Evolutionary conservation across 2,113 vertebrate genomes (phyloP), one percentile per base, ranked within the genome.

Genomic region (Periophthalmus modestus): DNA sequence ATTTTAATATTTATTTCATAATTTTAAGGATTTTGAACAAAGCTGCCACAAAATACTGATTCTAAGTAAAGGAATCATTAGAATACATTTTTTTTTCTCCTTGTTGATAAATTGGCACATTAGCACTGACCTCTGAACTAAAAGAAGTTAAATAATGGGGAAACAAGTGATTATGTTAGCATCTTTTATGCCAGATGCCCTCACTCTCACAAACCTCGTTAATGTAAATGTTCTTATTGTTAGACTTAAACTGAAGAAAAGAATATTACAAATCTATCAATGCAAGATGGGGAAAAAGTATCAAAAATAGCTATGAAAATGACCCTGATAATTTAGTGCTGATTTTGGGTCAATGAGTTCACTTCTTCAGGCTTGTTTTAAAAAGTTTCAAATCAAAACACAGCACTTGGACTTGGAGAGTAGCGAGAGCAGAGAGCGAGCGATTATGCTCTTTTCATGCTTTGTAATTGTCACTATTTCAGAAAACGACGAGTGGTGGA

Each of bases 281-380:
- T 19, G 52, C 52, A 55, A 57, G 23, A 28, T 28, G 57, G 23
- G 15, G 55, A 33, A 43, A 71, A 74, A 78, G 65, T 47, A 58
- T 7, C 67, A 82, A 85, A 87, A 87, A 85, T 77, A 82, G 54
- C 71, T 61, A 0, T 61, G 50, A 72, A 79, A 75, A 78, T 13
- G 21, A 73, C 79, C 81, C 72, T 63, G 16, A 79, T 77, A 79
- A 79, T 65, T 80, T 68, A 58, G 34, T 62, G 59, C 83, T 87
- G 72, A 79, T 88, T 58, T 79, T 78, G 74, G 77, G 81, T 89
- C 84, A 81, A 70, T 11, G 28, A 76, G 62, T 77, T 78, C 61
- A 62, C 52, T 50, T 65, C 71, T 79, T 72, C 55, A 75, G 78
- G 33, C 77, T 84, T 19, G 34, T 75, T 50, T 77, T 72, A 71